Percentiles rank a stretch among this genome's conserved stretches.
Conservation (phyloP, 2,888 invertebrate genomes). For the Ichneumoninae sp. region DNA sequence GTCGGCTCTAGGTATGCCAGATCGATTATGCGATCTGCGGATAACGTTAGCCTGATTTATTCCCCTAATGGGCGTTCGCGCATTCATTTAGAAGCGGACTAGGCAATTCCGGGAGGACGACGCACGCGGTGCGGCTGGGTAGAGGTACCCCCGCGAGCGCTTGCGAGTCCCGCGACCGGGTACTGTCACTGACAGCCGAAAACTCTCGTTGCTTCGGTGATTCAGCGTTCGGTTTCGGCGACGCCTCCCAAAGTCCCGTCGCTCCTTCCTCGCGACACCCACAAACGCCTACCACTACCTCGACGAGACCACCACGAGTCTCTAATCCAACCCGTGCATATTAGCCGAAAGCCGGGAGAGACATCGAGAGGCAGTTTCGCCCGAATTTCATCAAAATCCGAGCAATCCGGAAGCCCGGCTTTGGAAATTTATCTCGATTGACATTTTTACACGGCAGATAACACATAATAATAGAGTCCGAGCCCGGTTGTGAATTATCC, state of each 20-base stretch:
- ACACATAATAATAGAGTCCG: conserved; percentile 46
- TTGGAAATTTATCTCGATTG: conserved; percentile 21
- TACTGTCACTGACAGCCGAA: conserved; percentile 83
- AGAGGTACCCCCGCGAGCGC: conserved; percentile 52
- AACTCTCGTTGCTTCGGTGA: conserved; percentile 83
- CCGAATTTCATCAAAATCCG: neutral
- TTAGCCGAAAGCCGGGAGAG: neutral
- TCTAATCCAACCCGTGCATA: neutral
- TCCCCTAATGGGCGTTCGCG: conserved; percentile 84
- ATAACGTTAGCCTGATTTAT: conserved; percentile 84
- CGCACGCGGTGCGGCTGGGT: conserved; percentile 60
- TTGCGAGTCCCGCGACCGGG: conserved; percentile 67
- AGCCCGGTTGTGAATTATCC: conserved; percentile 34
- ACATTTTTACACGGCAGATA: conserved; percentile 33
- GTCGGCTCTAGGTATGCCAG: conserved; percentile 70
- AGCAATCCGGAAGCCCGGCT: neutral
- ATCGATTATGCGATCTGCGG: conserved; percentile 83
- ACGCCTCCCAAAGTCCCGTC: conserved; percentile 81
- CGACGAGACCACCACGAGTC: conserved; percentile 23
- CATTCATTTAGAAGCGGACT: conserved; percentile 83
- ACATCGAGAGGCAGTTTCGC: neutral
- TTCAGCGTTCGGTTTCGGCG: conserved; percentile 84
- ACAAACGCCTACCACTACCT: conserved; percentile 50
- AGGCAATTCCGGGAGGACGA: conserved; percentile 81
- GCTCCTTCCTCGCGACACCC: conserved; percentile 59